Evolutionary conservation across 2,888 invertebrate species (phyloP).

Genomic region (Drosophila eohydei): DNA sequence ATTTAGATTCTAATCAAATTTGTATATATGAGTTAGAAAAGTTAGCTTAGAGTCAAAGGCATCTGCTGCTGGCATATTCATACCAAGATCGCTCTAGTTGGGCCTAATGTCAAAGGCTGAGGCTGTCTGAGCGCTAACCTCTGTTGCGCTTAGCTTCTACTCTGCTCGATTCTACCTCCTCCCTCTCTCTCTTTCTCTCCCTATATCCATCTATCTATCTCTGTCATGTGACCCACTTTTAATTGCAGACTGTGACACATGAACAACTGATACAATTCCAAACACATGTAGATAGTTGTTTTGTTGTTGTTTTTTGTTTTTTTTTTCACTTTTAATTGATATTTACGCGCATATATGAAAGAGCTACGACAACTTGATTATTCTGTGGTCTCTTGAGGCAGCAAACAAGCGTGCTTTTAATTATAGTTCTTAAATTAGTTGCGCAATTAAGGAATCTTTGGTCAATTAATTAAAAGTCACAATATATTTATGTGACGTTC

Average conservation of each 20-base stretch:
- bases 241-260: conserved; percentile 22
- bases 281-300: conserved; percentile 2
- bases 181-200: background rate
- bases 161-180: background rate
- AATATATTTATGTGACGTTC: background rate
- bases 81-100: background rate
- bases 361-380: conserved; percentile 9
- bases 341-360: conserved; percentile 24
- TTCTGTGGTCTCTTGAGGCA: conserved; percentile 6
- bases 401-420: conserved; percentile 14
- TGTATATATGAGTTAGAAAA: too few relatives aligned
- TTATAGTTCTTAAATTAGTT: conserved; percentile 21
- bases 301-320: background rate
- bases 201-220: conserved; percentile 1
- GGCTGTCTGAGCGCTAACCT: background rate
- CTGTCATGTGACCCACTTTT: conserved; percentile 44
- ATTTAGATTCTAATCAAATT: too few relatives aligned
- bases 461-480: conserved; percentile 11
- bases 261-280: background rate
- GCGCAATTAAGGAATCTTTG: conserved; percentile 5
- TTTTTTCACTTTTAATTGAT: conserved; percentile 33
- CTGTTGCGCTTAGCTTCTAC: background rate
- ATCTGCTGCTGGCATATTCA: too few relatives aligned
- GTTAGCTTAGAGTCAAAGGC: too few relatives aligned
- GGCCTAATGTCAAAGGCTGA: background rate